A percentile compares a stretch with the other conserved stretches of the same genome.
Evolutionary conservation across 2,888 invertebrate species (phyloP).

Genomic region (Smittia sp.): DNA sequence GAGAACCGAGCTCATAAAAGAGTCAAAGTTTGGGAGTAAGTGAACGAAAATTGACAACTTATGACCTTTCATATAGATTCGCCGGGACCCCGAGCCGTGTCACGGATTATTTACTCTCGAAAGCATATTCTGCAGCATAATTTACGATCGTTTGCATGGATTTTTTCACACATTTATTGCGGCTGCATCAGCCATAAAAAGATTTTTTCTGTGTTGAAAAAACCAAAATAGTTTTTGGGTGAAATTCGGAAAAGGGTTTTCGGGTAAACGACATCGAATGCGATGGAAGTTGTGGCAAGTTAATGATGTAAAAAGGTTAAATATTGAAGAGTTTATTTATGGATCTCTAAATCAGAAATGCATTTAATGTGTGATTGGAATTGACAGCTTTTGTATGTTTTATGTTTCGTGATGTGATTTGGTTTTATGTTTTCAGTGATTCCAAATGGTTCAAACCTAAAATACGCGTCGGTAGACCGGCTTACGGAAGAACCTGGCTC

Average conservation of each 20-base stretch:
- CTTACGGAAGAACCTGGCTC: too few relatives aligned
- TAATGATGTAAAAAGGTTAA: slow-evolving; percentile 38
- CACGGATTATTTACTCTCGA: slow-evolving; percentile 28
- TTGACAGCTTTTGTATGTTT: slow-evolving; percentile 30
- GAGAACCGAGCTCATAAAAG: neutral
- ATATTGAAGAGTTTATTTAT: slow-evolving; percentile 32
- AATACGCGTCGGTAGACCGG: too few relatives aligned
- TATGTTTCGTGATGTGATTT: neutral
- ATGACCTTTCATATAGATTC: slow-evolving; percentile 3
- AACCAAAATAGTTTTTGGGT: slow-evolving; percentile 14
- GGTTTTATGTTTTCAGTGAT: neutral
- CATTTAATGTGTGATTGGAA: slow-evolving; percentile 23
- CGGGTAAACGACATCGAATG: slow-evolving; percentile 14
- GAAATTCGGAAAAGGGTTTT: slow-evolving; percentile 27
- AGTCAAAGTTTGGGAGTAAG: neutral
- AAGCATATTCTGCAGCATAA: slow-evolving; percentile 4
- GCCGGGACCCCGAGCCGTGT: neutral
- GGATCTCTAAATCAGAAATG: slow-evolving; percentile 23
- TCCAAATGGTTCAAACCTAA: too few relatives aligned
- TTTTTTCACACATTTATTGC: neutral
- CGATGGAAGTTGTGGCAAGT: neutral
- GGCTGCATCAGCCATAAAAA: neutral
- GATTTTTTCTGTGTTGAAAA: neutral
- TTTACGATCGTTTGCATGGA: slow-evolving; percentile 21
- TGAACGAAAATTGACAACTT: slow-evolving; percentile 8